Conservation (phyloP, 2,888 invertebrate species). For the Mechanitis mazaeus region DNA sequence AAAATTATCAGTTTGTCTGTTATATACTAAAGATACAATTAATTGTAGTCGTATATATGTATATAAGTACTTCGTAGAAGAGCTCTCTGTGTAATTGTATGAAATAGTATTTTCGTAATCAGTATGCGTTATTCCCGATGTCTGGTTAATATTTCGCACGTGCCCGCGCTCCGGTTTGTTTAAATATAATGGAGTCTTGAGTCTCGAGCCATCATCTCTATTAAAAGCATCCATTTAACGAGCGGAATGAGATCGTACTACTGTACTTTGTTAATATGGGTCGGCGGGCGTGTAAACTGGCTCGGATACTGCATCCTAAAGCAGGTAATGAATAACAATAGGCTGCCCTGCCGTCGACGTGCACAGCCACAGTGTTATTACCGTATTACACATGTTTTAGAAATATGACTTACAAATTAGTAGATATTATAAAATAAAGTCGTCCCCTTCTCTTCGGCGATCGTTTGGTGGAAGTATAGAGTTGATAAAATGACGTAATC, state of each 20-base stretch:
- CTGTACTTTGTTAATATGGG: constrained; percentile 48
- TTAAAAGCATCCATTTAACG: constrained; percentile 70
- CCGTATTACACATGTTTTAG: constrained; percentile 1
- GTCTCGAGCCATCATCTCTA: constrained; percentile 63
- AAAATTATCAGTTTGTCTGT: constrained; percentile 61
- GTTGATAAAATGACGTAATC: constrained; percentile 21
- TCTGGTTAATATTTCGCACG: constrained; percentile 53
- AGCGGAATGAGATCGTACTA: constrained; percentile 55
- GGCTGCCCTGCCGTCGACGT: constrained; percentile 6
- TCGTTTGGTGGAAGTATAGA: too few relatives aligned
- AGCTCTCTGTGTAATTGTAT: constrained; percentile 10
- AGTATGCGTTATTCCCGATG: constrained; percentile 38
- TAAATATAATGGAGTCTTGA: constrained; percentile 50
- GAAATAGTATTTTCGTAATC: not conserved
- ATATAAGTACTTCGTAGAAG: not conserved
- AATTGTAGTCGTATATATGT: too few relatives aligned
- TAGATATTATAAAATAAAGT: too few relatives aligned
- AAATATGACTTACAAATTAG: too few relatives aligned
- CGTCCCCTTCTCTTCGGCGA: too few relatives aligned
- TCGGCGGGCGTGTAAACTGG: constrained; percentile 46
- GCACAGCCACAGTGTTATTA: constrained; percentile 11
- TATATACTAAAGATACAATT: too few relatives aligned
- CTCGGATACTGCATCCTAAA: constrained; percentile 31
- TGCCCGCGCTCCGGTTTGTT: constrained; percentile 47
- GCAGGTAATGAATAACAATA: constrained; percentile 32